A percentile compares a stretch with the other conserved stretches of the same genome.
Evolutionary conservation across 2,113 vertebrate species (phyloP).

Genomic region (Platichthys flesus): DNA sequence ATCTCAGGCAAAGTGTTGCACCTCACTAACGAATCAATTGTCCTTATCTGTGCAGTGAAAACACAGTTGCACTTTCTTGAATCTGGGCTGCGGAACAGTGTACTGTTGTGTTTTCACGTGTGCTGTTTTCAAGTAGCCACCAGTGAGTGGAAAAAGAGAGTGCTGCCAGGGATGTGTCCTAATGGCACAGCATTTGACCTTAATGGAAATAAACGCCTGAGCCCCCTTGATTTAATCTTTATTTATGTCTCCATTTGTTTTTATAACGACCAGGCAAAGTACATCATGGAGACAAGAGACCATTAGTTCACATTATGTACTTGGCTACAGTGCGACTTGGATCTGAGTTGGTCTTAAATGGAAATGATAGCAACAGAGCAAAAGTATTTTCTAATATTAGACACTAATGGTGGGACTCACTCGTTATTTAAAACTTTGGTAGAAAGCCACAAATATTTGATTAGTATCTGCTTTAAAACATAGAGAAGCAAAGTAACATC

Average conservation of each 20-base stretch:
- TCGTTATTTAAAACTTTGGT: no score
- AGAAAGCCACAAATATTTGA: no score
- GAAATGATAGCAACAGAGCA: no score
- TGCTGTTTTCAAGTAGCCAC: background rate
- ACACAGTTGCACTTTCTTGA: background rate
- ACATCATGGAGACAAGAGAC: constrained; percentile 6
- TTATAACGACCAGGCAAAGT: background rate
- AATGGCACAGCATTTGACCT: constrained; percentile 4
- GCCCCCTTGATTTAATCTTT: background rate
- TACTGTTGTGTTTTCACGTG: constrained; percentile 12
- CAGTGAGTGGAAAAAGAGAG: background rate
- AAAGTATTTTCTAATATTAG: no score
- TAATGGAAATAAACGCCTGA: no score
- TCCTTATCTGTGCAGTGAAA: constrained; percentile 1
- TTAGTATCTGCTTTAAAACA: background rate
- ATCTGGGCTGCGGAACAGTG: background rate
- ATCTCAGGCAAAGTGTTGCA: background rate
- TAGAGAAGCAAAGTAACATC: background rate
- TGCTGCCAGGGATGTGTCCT: constrained; percentile 23
- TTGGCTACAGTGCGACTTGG: background rate
- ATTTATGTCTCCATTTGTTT: background rate
- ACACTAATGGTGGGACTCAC: no score
- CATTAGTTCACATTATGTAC: background rate
- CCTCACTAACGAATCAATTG: background rate
- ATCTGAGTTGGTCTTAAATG: no score